These are phyloP conservation scores for Solenopsis invicta DNA, from an alignment of 1,140 invertebrate species.

Conservation along the genomic window DNA sequence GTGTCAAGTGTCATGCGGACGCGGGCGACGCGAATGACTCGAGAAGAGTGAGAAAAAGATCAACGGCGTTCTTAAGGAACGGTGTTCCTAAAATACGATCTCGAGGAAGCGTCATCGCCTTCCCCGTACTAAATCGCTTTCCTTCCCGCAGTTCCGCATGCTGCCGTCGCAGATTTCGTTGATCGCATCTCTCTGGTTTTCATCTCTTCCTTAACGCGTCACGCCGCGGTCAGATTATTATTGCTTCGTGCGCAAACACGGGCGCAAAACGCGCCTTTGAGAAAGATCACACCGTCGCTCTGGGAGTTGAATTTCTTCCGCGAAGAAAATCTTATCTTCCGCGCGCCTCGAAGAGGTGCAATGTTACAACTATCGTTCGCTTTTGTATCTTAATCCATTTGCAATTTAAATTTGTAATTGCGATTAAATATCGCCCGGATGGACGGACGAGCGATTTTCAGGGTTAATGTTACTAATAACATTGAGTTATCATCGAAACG, in stretches of 20 bases:
- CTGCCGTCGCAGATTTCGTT: background rate
- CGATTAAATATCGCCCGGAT: background rate
- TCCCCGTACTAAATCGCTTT: slow-evolving; percentile 42
- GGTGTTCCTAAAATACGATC: slow-evolving; percentile 47
- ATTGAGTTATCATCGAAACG: slow-evolving; percentile 33
- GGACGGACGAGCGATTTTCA: slow-evolving; percentile 32
- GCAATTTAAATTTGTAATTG: background rate
- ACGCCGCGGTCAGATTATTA: slow-evolving; percentile 22
- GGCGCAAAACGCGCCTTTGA: background rate
- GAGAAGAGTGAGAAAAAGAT: slow-evolving; percentile 11
- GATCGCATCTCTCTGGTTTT: background rate
- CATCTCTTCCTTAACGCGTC: slow-evolving; percentile 10
- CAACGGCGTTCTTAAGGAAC: background rate
- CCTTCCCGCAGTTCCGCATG: no score
- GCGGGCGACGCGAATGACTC: slow-evolving; percentile 41
- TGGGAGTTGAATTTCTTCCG: background rate
- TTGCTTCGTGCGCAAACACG: slow-evolving; percentile 17
- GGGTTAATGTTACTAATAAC: slow-evolving; percentile 46
- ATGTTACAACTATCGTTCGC: background rate
- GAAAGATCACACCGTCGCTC: background rate
- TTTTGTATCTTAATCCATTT: slow-evolving; percentile 7
- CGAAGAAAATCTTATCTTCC: slow-evolving; percentile 25
- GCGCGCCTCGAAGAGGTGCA: background rate
- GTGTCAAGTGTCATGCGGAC: slow-evolving; percentile 71
- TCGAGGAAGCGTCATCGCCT: slow-evolving; percentile 35